Percentiles rank a stretch among this genome's conserved stretches.
These are phyloP conservation scores for Ectobius pallidus DNA, from an alignment of 2,888 invertebrate genomes.

Conservation along the genomic window DNA sequence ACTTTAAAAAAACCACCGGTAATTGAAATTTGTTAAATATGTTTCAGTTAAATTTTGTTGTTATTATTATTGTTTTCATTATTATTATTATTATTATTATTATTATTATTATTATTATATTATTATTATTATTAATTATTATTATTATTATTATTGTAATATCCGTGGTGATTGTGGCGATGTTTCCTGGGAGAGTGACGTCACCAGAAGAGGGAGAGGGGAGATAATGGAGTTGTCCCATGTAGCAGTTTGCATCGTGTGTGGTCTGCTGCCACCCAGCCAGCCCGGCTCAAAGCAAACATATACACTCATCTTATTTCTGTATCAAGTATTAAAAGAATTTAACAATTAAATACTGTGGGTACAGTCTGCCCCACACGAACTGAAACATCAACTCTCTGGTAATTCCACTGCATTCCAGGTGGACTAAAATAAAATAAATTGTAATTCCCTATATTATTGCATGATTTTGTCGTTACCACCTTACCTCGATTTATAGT, in stretches of 20 bases:
- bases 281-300: conserved; percentile 2
- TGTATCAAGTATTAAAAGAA: not conserved
- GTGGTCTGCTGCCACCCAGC: conserved; percentile 16
- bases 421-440: too few species aligned
- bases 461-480: too few species aligned
- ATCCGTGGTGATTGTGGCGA: not conserved
- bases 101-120: not conserved
- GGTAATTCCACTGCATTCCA: too few species aligned
- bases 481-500: too few species aligned
- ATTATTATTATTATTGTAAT: not conserved
- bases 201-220: not conserved
- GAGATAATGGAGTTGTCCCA: conserved; percentile 19
- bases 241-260: not conserved
- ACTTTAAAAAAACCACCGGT: too few species aligned
- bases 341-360: not conserved
- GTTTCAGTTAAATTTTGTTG: not conserved
- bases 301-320: not conserved
- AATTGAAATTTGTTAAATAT: too few species aligned
- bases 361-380: too few species aligned
- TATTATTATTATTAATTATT: not conserved
- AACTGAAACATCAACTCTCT: too few species aligned
- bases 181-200: not conserved
- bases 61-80: too few species aligned
- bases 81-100: conserved; percentile 2
- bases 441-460: too few species aligned